Conservation (phyloP, 1,140 invertebrate species). For the Lerema accius region DNA sequence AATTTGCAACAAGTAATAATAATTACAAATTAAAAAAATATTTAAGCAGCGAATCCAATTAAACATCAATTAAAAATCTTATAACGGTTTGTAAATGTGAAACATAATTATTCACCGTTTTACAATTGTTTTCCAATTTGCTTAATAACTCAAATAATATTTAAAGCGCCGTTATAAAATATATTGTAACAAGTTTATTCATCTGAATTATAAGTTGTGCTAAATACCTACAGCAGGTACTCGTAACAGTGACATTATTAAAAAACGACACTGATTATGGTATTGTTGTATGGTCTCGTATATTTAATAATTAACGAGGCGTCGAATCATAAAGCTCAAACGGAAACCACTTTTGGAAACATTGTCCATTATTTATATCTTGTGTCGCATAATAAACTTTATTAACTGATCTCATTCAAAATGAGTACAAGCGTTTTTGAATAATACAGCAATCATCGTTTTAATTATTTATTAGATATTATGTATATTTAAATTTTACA, state of each 20-base stretch:
- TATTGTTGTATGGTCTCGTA: no score
- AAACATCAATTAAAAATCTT: constrained; percentile 4
- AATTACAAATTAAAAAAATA: not conserved
- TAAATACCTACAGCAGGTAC: no score
- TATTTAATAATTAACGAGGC: constrained; percentile 15
- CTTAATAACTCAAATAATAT: constrained; percentile 20
- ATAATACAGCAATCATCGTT: not conserved
- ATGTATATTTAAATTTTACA: no score
- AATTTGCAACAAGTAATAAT: no score
- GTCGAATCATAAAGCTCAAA: constrained; percentile 8
- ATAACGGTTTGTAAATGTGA: constrained; percentile 5
- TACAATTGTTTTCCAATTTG: constrained; percentile 18
- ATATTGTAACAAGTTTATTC: no score
- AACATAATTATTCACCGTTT: constrained; percentile 8
- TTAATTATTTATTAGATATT: no score
- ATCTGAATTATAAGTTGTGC: no score
- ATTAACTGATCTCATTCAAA: not conserved
- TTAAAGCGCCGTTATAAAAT: not conserved
- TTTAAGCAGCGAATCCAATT: not conserved
- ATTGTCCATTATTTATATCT: constrained; percentile 8
- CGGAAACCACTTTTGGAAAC: constrained; percentile 12
- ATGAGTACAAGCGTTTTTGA: no score
- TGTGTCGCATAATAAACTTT: constrained; percentile 4
- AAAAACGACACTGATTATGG: no score
- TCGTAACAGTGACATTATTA: no score